phyloP scores from a whole-genome alignment of 2,888 invertebrate genomes.

The Craniophora ligustri region DNA sequence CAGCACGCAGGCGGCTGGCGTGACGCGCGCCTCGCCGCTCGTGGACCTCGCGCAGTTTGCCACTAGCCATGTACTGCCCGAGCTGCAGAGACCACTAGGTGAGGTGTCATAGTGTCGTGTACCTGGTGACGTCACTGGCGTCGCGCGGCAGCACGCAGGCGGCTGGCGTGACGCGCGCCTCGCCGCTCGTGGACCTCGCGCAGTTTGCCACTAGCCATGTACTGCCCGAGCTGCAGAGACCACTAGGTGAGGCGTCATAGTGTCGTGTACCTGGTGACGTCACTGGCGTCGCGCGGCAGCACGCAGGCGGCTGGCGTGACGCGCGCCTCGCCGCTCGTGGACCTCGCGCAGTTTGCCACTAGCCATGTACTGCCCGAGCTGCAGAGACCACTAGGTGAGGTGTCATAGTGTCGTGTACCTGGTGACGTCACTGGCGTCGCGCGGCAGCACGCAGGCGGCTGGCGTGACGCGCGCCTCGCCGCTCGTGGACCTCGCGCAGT shows the following conservation, averaged over 20 bases:
- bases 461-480: conserved; percentile 96
- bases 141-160: too few species aligned
- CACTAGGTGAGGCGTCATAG: conserved; percentile 1
- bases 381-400: conserved; percentile 11
- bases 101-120: conserved; percentile 85
- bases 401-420: conserved; percentile 90
- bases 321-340: conserved; percentile 95
- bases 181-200: conserved; percentile 82
- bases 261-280: conserved; percentile 91
- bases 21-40: conserved; percentile 91
- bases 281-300: conserved; percentile 95
- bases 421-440: conserved; percentile 98
- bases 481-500: conserved; percentile 96
- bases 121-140: conserved; percentile 97
- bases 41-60: conserved; percentile 89
- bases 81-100: conserved; percentile 93
- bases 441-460: too few species aligned
- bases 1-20: too few species aligned
- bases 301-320: too few species aligned
- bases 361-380: conserved; percentile 15
- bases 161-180: too few species aligned
- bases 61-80: conserved; percentile 92
- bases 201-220: conserved; percentile 6
- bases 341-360: conserved; percentile 12
- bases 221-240: conserved; percentile 9